A percentile compares a stretch with the other conserved stretches of the same genome.
phyloP scores from a whole-genome alignment of 2,113 vertebrate species.

The Toxostoma redivivum region DNA sequence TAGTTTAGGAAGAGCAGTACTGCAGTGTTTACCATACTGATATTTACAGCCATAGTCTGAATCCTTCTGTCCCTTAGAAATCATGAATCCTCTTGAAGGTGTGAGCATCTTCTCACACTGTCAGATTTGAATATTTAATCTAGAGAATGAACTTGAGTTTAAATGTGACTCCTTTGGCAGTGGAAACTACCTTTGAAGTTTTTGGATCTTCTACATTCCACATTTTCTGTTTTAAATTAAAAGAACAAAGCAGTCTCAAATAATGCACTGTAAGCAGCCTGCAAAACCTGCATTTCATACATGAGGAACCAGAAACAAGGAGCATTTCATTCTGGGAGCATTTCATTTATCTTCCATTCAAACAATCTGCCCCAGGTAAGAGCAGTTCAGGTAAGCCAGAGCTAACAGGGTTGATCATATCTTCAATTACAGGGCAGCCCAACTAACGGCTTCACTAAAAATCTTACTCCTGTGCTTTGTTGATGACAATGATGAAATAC shows the following conservation, averaged over 20 bases:
- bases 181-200: slow-evolving; percentile 43
- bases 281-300: background rate
- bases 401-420: background rate
- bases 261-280: background rate
- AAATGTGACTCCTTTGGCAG: slow-evolving; percentile 24
- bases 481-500: background rate
- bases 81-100: background rate
- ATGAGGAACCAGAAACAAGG: background rate
- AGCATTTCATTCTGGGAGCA: background rate
- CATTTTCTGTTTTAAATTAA: background rate
- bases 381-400: background rate
- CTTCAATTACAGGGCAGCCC: background rate
- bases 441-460: background rate
- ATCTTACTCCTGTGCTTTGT: background rate
- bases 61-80: background rate
- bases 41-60: background rate
- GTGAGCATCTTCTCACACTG: slow-evolving; percentile 13
- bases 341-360: background rate
- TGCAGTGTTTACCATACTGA: background rate
- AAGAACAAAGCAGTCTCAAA: background rate
- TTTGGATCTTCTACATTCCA: background rate
- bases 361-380: background rate
- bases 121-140: slow-evolving; percentile 26
- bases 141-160: background rate
- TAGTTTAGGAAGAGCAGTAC: background rate